phyloP scores from a whole-genome alignment of 2,888 invertebrate species.

The Microctonus aethiopoides region DNA sequence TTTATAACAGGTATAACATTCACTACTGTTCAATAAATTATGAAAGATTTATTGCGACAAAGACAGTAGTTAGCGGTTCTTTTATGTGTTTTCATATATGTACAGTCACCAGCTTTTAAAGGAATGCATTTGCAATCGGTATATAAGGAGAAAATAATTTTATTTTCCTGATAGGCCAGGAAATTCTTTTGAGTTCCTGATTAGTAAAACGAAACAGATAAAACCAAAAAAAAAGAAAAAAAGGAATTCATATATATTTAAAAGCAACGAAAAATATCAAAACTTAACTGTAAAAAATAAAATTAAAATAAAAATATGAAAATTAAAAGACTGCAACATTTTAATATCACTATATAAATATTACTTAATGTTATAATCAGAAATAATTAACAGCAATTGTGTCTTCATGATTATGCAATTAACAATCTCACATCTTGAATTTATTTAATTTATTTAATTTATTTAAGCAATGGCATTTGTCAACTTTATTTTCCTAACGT shows the following conservation, averaged over 20 bases:
- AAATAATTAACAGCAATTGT: conserved; percentile 45
- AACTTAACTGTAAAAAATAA: not conserved
- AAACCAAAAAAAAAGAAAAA: not conserved
- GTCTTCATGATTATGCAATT: conserved; percentile 43
- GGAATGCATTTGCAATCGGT: not conserved
- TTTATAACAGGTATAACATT: not conserved
- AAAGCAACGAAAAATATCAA: not conserved
- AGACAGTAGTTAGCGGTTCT: not conserved
- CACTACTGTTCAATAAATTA: not conserved
- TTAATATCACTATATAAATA: conserved; percentile 8
- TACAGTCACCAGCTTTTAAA: not conserved
- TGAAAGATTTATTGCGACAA: not conserved
- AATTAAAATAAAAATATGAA: not conserved
- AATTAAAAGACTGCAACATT: conserved; percentile 1
- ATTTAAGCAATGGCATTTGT: conserved; percentile 11
- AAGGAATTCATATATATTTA: not conserved
- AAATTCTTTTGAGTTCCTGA: not conserved
- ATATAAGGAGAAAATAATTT: not conserved
- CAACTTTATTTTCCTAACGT: not conserved
- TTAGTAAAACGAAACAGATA: not conserved
- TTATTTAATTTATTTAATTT: conserved; percentile 8
- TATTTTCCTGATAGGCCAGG: not conserved
- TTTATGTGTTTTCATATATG: not conserved
- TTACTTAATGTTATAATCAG: conserved; percentile 34
- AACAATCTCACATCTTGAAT: conserved; percentile 16